Base-by-base conservation (phyloP, 2,113 vertebrate species). In the Corydoras sp. region DNA sequence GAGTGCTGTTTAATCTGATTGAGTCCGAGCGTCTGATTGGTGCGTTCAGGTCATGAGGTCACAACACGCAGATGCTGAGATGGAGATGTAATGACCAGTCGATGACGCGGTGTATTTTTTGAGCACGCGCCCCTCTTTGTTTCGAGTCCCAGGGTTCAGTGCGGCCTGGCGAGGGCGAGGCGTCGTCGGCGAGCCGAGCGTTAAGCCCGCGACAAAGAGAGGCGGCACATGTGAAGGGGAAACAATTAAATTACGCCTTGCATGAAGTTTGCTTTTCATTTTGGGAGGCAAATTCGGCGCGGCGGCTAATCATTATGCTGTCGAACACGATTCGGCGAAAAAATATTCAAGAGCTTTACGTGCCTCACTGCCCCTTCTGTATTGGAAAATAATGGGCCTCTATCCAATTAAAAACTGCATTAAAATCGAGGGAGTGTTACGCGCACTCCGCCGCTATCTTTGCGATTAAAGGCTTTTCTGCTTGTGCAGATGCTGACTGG, bases 241-340 rank as follows among this genome's bases (percentile, higher is more conserved):
- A 90, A 90, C 89, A 91, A 91, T 90, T 90, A 89, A 90, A 90
- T 89, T 90, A 91, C 85, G 88, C 87, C 86, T 90, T 88, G 88
- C 88, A 89, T 90, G 87, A 90, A 89, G 90, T 90, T 91, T 91
- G 90, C 90, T 90, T 90, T 90, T 91, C 88, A 91, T 91, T 91
- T 90, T 89, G 87, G 81, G 85, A 89, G 87, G 88, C 88, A 91
- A 89, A 90, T 90, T 90, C 89, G 88, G 86, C 84, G 88, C 83
- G 81, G 81, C 80, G 86, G 83, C 88, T 89, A 91, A 90, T 90
- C 88, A 90, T 90, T 89, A 88, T 90, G 88, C 88, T 89, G 89
- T 91, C 86, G 86, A 90, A 91, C 88, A 90, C 82, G 89, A 91
- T 90, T 90, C 88, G 88, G 87, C 88, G 88, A 87, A 90, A 90